Base-by-base conservation (phyloP, 2,888 invertebrate genomes). In the Vannuccia rotundouncinata region DNA sequence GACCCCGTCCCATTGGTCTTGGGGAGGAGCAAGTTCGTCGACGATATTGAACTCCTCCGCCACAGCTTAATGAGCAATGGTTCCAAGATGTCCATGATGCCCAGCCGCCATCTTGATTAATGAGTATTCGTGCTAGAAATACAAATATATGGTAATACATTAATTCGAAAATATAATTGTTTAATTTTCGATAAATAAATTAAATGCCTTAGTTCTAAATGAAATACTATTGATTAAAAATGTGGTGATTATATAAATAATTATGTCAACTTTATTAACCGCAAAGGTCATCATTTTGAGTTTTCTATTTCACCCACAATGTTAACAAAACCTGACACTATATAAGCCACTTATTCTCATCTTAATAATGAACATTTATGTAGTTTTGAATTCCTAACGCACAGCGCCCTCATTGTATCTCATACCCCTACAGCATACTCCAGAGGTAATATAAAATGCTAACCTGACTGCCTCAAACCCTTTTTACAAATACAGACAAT, bases 11-110 rank as follows among this genome's bases (percentile, higher is more conserved):
- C 17, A 79, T 27, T 45, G 83, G 83, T 17, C 78, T 77, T 2
- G 83, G 83, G 75, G 82, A 82, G 59, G 83, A 80, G 73, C 83
- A 83, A 59, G 81, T 80, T 29, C 83, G 80, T 13, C 80, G 79
- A n/a, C 77, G 31, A 25, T 81, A 79, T 0, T 29, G 17, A 27
- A 74, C 74, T 5, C 82, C 83, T 29, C 75, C 45, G 0, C 83
- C 83, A 81, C 83, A 83, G 10, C 82, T 75, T 1, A 79, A 78
- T 77, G 79, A 81, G 60, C 83, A 83, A 10, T 79, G 74, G 25
- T 80, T 66, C 83, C 83, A 83, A 10, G 78, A 31, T 28, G 79
- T 75, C 83, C 83, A 83, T 17, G 66, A 29, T 25, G 81, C 80
- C 83, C 83, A 83, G 30, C 59, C 59, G 27, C 83, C 83, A 80